Evolutionary conservation across 2,888 invertebrate species (phyloP).

Genomic region (Ichneumoninae sp.): DNA sequence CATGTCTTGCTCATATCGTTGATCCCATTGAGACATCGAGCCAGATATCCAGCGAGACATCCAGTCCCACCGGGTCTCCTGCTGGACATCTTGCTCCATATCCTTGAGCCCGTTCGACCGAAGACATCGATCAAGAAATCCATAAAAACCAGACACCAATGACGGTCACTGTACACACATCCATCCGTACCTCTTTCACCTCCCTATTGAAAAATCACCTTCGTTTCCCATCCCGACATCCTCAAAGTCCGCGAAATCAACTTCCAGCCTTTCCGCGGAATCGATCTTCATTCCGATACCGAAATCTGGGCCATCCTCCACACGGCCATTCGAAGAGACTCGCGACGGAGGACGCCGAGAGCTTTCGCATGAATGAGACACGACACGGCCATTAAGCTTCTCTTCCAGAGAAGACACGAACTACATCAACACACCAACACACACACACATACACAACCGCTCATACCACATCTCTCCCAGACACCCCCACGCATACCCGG

Average conservation of each 20-base stretch:
- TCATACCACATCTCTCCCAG: too few species aligned
- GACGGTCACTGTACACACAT: too few species aligned
- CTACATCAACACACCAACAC: constrained; percentile 29
- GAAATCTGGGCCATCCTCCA: neutral
- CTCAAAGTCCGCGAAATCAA: neutral
- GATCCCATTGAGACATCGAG: too few species aligned
- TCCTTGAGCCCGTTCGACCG: too few species aligned
- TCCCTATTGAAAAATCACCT: neutral
- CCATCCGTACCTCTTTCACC: neutral
- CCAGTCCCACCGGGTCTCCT: too few species aligned
- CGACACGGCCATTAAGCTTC: constrained; percentile 80
- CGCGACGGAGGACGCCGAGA: constrained; percentile 18
- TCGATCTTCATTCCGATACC: neutral
- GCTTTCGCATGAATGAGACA: constrained; percentile 78
- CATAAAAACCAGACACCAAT: too few species aligned
- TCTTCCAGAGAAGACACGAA: constrained; percentile 52
- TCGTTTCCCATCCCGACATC: neutral
- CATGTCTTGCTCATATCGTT: too few species aligned
- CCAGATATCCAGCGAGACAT: too few species aligned
- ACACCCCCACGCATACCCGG: constrained; percentile 59
- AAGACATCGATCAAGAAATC: too few species aligned
- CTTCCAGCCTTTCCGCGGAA: neutral
- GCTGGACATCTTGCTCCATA: too few species aligned
- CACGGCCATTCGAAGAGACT: constrained; percentile 1
- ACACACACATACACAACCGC: constrained; percentile 39